Evolutionary conservation across 2,888 invertebrate species (phyloP), one percentile per base, ranked within the genome.

Genomic region (Rhagium mordax): DNA sequence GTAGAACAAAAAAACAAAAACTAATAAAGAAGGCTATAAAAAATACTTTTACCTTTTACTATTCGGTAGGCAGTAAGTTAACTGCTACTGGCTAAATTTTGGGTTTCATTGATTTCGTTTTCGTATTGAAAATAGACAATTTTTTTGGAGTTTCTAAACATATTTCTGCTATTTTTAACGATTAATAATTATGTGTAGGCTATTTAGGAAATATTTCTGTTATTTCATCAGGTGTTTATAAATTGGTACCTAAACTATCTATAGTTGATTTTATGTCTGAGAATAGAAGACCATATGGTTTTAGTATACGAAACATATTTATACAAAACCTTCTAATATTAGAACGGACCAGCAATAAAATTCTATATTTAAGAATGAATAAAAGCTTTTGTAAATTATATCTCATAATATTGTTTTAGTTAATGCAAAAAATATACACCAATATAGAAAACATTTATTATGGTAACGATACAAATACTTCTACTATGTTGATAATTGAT

Each of bases 321-420:
- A 61, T 61, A 61, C 47, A 41, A 47, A 20, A n/a, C 13, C 47
- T 21, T 55, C 55, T 61, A 61, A 61, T 61, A 61, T 61, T 61
- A 61, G 61, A 60, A 61, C 47, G 24, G 47, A 48, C 48, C 47
- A 13, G 47, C 21, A 20, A 20, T 47, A 47, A 61, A 47, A 5
- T 21, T 61, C 61, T 61, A 61, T 61, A 47, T 61, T 48, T 41
- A 47, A 47, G 21, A 48, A 47, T 15, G 16, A 61, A 47, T 61
- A 61, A 61, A 61, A 20, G 20, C 61, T 41, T 61, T 61, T 61
- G 61, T 61, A 61, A 61, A 61, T 15, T 48, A 41, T 61, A 61
- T 15, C n/a, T 21, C 41, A 47, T 15, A 57, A 6, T 27, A 27
- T n/a, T 21, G n/a, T 57, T 57, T 27, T 16, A 57, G 15, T 27